phyloP scores from a whole-genome alignment of 2,888 invertebrate species.

The Apoderus coryli region DNA sequence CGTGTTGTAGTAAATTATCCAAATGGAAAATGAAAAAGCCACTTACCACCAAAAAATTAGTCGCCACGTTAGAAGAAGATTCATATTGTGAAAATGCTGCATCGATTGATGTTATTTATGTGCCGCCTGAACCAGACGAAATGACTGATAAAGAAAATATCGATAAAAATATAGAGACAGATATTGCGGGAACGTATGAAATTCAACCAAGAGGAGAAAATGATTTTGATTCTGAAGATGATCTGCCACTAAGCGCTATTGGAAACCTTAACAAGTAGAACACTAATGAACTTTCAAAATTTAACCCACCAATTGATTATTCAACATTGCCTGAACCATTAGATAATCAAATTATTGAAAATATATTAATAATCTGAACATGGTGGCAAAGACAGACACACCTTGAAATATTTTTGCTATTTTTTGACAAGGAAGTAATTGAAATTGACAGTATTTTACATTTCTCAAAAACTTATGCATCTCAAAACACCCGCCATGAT shows the following conservation, averaged over 20 bases:
- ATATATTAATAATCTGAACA: constrained; percentile 4
- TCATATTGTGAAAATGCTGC: constrained; percentile 9
- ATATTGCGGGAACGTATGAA: constrained; percentile 12
- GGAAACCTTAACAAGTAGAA: constrained; percentile 6
- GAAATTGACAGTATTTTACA: too few species aligned
- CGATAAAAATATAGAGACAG: constrained; percentile 10
- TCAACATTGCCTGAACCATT: constrained; percentile 6
- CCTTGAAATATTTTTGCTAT: too few species aligned
- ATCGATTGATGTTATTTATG: constrained; percentile 12
- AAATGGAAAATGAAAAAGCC: constrained; percentile 10
- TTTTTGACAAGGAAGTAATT: too few species aligned
- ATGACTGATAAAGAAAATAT: constrained; percentile 11
- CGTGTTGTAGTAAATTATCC: constrained; percentile 10
- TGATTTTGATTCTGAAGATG: constrained; percentile 9
- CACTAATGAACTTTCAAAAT: constrained; percentile 3
- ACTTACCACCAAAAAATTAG: constrained; percentile 6
- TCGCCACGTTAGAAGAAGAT: constrained; percentile 6
- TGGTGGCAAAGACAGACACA: constrained; percentile 1
- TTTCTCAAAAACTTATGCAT: too few species aligned
- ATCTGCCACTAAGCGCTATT: constrained; percentile 10
- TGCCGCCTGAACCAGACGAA: constrained; percentile 12
- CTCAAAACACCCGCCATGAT: constrained; percentile 9
- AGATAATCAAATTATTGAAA: constrained; percentile 5
- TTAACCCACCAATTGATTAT: constrained; percentile 5
- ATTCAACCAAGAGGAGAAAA: constrained; percentile 7